Evolutionary conservation across 2,888 invertebrate species (phyloP), one percentile per base, ranked within the genome.

Genomic region (Nowickia ferox): DNA sequence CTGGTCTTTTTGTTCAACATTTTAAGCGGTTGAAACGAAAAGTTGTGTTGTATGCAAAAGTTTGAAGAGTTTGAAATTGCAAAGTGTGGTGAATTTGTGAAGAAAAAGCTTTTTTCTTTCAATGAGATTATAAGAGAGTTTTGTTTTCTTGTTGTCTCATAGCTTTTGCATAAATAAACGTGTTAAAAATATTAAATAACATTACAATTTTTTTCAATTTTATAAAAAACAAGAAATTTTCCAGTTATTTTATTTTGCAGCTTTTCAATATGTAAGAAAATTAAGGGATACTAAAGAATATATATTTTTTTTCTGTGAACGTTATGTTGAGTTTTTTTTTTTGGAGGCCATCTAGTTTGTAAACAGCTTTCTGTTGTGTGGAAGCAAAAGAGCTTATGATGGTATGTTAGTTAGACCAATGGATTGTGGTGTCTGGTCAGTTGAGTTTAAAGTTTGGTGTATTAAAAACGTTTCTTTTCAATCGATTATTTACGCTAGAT

Each of bases 301-400:
- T 17, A n/a, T n/a, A n/a, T 10, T 10, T 55, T 38, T 59, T 72
- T 72, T 10, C n/a, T 44, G 44, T 30, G 13, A 30, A 51, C 40
- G 9, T 74, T 44, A 51, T 42, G 13, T 69, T 68, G 48, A 71
- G 42, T 71, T 76, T 81, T 30, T 30, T 30, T 30, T 5, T 30
- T 84, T 81, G 74, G 74, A 85, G 85, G 85, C 77, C 85, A 75
- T 51, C 82, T 22, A 53, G 74, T 85, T 82, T 74, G 53, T 65
- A 61, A 30, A 53, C 61, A 59, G 61, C 74, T 61, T 84, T 66
- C 46, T 22, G 30, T 71, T 66, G 46, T 48, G 46, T 44, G 53
- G 66, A 40, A 30, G 19, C n/a, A 38, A 38, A 74, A 78, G 55
- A 81, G 81, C 55, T 84, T 69, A 30, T 30, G 30, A 30, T 30